Percentiles rank a stretch among this genome's conserved stretches.
phyloP scores from a whole-genome alignment of 2,888 invertebrate genomes.

The Agrotis puta region DNA sequence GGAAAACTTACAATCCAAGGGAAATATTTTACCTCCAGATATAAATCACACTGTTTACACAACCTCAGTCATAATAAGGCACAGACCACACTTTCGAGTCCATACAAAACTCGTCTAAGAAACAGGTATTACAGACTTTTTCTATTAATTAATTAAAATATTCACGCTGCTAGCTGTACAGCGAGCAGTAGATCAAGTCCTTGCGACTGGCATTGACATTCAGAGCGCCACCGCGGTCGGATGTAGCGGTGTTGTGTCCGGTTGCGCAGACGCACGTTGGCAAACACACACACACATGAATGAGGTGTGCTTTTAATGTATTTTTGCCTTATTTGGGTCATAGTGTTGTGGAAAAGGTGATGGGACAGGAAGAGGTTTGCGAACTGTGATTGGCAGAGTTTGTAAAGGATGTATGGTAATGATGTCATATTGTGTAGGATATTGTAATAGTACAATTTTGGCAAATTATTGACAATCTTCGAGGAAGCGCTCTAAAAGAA shows the following conservation, averaged over 20 bases:
- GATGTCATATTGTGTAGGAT: not conserved
- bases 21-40: not conserved
- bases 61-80: slow-evolving; percentile 15
- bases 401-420: not conserved
- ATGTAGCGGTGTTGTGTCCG: slow-evolving; percentile 66
- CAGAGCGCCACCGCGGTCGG: slow-evolving; percentile 59
- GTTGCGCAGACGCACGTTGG: slow-evolving; percentile 52
- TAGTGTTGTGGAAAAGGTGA: not conserved
- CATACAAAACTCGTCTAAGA: slow-evolving; percentile 45
- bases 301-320: slow-evolving; percentile 31
- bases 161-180: slow-evolving; percentile 39
- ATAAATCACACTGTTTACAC: slow-evolving; percentile 34
- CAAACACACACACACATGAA: slow-evolving; percentile 13
- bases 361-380: slow-evolving; percentile 1
- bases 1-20: not conserved
- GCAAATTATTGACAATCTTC: not conserved
- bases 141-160: slow-evolving; percentile 58
- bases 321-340: slow-evolving; percentile 44
- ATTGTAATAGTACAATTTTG: not conserved
- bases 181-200: slow-evolving; percentile 58
- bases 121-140: slow-evolving; percentile 53
- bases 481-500: no score
- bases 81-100: slow-evolving; percentile 28
- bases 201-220: slow-evolving; percentile 67
- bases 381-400: not conserved